These are phyloP conservation scores for Athalia circularis DNA, from an alignment of 2,888 invertebrate genomes.

Conservation along the genomic window DNA sequence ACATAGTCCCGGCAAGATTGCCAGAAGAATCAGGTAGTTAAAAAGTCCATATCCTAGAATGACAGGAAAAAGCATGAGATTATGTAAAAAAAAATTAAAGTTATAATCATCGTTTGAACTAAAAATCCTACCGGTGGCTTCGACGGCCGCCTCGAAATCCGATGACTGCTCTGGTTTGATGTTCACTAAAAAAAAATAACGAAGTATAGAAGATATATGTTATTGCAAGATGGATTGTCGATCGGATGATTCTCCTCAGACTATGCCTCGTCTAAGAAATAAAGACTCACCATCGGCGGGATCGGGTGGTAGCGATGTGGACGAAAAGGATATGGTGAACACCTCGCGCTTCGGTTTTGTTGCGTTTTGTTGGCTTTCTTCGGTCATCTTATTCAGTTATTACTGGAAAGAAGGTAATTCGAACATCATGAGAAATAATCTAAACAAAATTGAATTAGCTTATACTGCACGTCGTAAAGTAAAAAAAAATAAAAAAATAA, in stretches of 20 bases:
- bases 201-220: too few relatives aligned
- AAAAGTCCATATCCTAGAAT: constrained; percentile 80
- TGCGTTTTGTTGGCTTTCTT: neutral
- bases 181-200: neutral
- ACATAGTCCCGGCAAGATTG: constrained; percentile 80
- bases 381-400: neutral
- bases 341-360: neutral
- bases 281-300: neutral
- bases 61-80: neutral
- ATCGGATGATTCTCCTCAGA: too few relatives aligned
- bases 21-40: constrained; percentile 78
- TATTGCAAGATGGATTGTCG: too few relatives aligned
- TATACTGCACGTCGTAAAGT: too few relatives aligned
- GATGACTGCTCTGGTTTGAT: constrained; percentile 61
- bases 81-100: neutral
- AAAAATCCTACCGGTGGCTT: constrained; percentile 72
- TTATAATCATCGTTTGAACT: too few relatives aligned
- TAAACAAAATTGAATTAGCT: too few relatives aligned
- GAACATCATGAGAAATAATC: too few relatives aligned
- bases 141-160: constrained; percentile 82
- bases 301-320: neutral
- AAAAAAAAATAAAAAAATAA: too few relatives aligned
- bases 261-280: neutral
- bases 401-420: too few relatives aligned
- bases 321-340: constrained; percentile 18